Conservation (phyloP, 2,113 vertebrate species). For the Mormoops blainvillei region DNA sequence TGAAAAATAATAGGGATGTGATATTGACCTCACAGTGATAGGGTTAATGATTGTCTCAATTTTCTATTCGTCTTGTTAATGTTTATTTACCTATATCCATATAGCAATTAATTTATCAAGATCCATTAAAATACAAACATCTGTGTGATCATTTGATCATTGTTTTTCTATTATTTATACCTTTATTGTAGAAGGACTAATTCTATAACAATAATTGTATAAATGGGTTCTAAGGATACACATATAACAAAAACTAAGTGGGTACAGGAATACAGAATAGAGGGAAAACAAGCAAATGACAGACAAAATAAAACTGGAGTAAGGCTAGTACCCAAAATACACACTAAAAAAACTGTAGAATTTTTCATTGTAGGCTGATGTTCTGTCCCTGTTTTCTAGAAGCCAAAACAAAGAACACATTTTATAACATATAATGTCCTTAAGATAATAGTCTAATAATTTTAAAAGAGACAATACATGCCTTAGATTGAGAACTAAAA, state of each 20-base stretch:
- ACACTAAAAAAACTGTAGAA: background rate
- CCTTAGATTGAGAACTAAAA: background rate
- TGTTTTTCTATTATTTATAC: background rate
- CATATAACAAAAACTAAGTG: background rate
- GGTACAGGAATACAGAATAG: background rate
- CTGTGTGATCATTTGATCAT: background rate
- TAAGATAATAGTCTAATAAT: background rate
- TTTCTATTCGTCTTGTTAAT: background rate
- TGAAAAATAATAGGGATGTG: background rate
- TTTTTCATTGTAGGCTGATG: background rate
- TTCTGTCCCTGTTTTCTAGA: background rate
- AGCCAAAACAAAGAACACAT: background rate
- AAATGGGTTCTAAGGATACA: background rate
- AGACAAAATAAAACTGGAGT: background rate
- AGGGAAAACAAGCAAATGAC: background rate
- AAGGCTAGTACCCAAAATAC: background rate
- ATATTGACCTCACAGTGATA: background rate
- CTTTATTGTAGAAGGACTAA: background rate
- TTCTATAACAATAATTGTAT: background rate
- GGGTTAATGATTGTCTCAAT: background rate
- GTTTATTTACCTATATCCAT: background rate
- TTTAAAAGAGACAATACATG: background rate
- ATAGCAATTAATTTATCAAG: background rate
- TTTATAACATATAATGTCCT: background rate
- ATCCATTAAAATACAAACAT: background rate